Percentiles rank a stretch among this genome's conserved stretches.
Evolutionary conservation across 2,797 vertebrate genomes (phyloP).

Genomic region (Lagocephalus sceleratus): DNA sequence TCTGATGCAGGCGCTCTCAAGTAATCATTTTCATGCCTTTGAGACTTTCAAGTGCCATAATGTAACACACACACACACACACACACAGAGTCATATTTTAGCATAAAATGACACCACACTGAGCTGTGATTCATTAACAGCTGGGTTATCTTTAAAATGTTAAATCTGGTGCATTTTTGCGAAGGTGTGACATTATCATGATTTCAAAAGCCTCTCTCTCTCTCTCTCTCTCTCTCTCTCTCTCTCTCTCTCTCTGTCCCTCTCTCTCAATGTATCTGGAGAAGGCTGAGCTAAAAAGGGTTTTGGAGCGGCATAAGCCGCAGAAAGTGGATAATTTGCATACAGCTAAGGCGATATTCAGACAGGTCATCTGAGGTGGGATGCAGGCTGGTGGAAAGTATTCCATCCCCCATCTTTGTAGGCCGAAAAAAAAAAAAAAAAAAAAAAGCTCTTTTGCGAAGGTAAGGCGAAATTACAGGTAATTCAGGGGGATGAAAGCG

Average conservation of each 20-base stretch:
- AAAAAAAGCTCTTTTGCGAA: slow-evolving; percentile 32
- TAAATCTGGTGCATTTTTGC: slow-evolving; percentile 7
- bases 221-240: too few species aligned
- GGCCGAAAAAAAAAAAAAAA: slow-evolving; percentile 38
- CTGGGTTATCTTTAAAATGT: too few species aligned
- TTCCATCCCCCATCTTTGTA: slow-evolving; percentile 23
- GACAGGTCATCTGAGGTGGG: slow-evolving; percentile 46
- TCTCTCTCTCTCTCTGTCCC: too few species aligned
- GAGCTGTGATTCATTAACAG: too few species aligned
- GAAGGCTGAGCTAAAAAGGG: slow-evolving; percentile 40
- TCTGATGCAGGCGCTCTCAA: too few species aligned
- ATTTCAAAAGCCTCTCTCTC: too few species aligned
- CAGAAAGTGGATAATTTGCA: slow-evolving; percentile 50
- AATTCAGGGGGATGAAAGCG: slow-evolving; percentile 37
- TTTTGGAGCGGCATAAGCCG: slow-evolving; percentile 41
- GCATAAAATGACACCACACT: too few species aligned
- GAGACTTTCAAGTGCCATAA: too few species aligned
- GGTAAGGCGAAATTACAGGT: slow-evolving; percentile 50
- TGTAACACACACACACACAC: too few species aligned
- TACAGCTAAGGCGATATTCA: slow-evolving; percentile 44
- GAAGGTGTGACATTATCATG: slow-evolving; percentile 11
- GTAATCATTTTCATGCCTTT: too few species aligned
- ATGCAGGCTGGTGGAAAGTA: slow-evolving; percentile 34
- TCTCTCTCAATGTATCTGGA: slow-evolving; percentile 21
- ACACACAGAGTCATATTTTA: too few species aligned